A percentile compares a stretch with the other conserved stretches of the same genome.
Conservation (phyloP, 2,797 vertebrate genomes). For the Eleutherodactylus coqui region DNA sequence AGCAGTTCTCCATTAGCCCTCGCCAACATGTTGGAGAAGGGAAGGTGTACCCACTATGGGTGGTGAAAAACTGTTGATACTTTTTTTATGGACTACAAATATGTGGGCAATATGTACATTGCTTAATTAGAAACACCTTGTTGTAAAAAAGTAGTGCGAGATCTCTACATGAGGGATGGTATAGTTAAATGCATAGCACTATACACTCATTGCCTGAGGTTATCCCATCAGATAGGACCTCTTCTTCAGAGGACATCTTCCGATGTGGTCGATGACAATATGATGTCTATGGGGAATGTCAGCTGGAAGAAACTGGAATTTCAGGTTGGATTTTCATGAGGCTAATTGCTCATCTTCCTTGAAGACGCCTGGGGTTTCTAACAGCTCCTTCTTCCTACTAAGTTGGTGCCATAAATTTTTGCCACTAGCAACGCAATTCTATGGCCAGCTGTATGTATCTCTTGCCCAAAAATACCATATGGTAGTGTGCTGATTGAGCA, state of each 20-base stretch:
- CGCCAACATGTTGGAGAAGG: background rate
- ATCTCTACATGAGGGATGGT: too few species aligned
- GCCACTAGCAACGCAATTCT: too few species aligned
- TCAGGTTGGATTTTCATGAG: background rate
- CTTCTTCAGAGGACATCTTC: background rate
- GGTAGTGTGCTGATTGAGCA: too few species aligned
- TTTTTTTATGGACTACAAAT: background rate
- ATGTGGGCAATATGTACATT: background rate
- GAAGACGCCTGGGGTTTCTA: background rate
- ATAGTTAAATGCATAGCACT: background rate
- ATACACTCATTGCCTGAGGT: too few species aligned
- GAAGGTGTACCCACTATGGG: background rate
- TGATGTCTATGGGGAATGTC: background rate
- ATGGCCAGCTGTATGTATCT: too few species aligned
- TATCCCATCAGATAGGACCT: background rate
- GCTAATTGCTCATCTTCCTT: background rate
- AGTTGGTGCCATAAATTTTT: too few species aligned
- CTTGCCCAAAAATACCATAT: too few species aligned
- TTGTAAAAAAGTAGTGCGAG: background rate
- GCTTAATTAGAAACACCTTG: background rate
- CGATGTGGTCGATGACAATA: background rate
- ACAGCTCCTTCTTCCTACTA: background rate
- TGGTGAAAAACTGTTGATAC: background rate
- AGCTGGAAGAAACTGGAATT: background rate
- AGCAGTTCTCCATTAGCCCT: background rate